A percentile compares a stretch with the other conserved stretches of the same genome.
These are phyloP conservation scores for Camponotus floridanus DNA, from an alignment of 1,140 invertebrate species.

Conservation along the genomic window DNA sequence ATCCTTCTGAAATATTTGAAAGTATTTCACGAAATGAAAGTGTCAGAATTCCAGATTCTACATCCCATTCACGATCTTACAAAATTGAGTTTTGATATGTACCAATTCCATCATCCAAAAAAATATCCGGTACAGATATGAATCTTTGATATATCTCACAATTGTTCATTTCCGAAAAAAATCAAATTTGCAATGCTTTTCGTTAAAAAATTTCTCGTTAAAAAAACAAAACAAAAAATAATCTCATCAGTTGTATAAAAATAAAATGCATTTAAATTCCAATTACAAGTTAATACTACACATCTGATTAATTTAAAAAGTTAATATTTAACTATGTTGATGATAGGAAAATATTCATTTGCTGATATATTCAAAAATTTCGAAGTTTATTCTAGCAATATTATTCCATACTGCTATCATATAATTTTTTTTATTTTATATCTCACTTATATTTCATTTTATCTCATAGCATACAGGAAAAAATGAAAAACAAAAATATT, in stretches of 20 bases:
- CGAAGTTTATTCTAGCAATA: neutral
- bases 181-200: neutral
- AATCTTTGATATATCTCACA: slow-evolving; percentile 34
- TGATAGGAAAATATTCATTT: neutral
- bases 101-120: slow-evolving; percentile 36
- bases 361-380: neutral
- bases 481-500: too few relatives aligned
- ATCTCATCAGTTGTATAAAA: neutral
- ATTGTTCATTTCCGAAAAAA: slow-evolving; percentile 27
- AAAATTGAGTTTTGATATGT: slow-evolving; percentile 65
- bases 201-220: neutral
- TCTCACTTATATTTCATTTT: neutral
- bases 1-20: slow-evolving; percentile 21
- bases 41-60: slow-evolving; percentile 34
- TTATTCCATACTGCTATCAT: neutral
- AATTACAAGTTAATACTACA: neutral
- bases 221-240: neutral
- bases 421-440: neutral
- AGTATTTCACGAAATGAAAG: slow-evolving; percentile 33
- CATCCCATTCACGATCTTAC: slow-evolving; percentile 11
- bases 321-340: slow-evolving; percentile 32
- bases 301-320: slow-evolving; percentile 9
- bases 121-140: neutral
- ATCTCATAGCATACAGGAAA: neutral
- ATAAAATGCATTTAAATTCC: neutral